Evolutionary conservation across 2,113 vertebrate genomes (phyloP).

Genomic region (Podocnemis expansa): DNA sequence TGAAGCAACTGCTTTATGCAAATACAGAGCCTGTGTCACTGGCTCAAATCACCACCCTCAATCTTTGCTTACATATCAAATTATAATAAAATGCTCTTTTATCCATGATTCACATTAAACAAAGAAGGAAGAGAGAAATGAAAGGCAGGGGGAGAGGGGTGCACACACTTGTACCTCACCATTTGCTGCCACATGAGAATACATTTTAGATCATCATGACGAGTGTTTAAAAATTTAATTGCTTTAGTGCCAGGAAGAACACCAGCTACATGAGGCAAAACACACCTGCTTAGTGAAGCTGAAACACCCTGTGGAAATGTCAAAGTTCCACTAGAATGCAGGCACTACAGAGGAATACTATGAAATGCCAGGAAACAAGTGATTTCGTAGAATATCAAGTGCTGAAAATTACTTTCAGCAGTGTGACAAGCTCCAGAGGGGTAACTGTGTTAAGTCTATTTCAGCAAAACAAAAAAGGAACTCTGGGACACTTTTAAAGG

Average conservation of each 20-base stretch:
- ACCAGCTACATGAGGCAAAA: not conserved
- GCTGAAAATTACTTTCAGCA: not conserved
- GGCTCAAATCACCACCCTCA: not conserved
- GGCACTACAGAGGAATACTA: not conserved
- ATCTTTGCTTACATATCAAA: not conserved
- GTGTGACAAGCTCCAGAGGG: too few species aligned
- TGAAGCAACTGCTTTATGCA: slow-evolving; percentile 24
- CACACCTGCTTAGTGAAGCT: not conserved
- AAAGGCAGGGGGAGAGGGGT: not conserved
- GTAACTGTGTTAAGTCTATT: too few species aligned
- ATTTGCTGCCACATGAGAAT: rapidly evolving
- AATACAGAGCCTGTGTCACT: not conserved
- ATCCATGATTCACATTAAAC: not conserved
- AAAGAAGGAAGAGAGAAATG: not conserved
- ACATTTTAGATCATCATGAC: not conserved
- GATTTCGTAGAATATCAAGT: not conserved
- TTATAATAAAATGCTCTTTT: not conserved
- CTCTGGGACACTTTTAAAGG: too few species aligned
- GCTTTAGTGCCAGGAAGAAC: not conserved
- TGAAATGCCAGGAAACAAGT: not conserved
- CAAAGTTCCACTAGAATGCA: not conserved
- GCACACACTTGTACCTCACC: not conserved
- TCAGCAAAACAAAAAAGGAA: too few species aligned
- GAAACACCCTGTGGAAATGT: not conserved
- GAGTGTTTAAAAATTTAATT: not conserved